These are phyloP conservation scores for Agriopis aurantiaria DNA, from an alignment of 2,888 invertebrate genomes.

Conservation along the genomic window DNA sequence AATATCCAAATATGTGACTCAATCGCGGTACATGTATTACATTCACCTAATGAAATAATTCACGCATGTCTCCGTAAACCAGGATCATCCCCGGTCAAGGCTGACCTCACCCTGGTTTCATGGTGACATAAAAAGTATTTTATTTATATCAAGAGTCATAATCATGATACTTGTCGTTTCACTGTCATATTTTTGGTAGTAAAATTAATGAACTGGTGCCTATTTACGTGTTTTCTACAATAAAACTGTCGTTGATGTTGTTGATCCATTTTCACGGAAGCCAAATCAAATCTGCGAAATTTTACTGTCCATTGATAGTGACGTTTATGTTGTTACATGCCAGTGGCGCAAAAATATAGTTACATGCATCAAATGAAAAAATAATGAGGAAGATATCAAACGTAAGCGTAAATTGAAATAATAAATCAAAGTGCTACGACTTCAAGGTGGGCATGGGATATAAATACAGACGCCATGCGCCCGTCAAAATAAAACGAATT, in stretches of 20 bases:
- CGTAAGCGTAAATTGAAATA: constrained; percentile 44
- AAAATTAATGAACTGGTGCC: constrained; percentile 32
- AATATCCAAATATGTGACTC: too few species aligned
- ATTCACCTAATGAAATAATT: constrained; percentile 41
- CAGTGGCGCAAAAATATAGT: constrained; percentile 25
- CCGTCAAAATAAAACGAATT: constrained; percentile 38
- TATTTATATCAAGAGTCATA: constrained; percentile 39
- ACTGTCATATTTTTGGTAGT: constrained; percentile 34
- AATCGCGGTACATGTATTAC: not conserved
- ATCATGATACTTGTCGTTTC: constrained; percentile 41
- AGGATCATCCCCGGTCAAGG: constrained; percentile 54
- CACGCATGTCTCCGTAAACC: constrained; percentile 33
- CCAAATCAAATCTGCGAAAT: constrained; percentile 3
- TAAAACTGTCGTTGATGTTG: constrained; percentile 4
- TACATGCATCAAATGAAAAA: constrained; percentile 43
- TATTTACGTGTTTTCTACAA: constrained; percentile 18
- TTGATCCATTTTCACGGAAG: not conserved
- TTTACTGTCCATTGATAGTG: constrained; percentile 13
- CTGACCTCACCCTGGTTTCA: constrained; percentile 48
- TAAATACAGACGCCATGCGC: constrained; percentile 41
- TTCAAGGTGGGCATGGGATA: constrained; percentile 48
- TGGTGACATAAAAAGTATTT: constrained; percentile 51
- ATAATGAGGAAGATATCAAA: constrained; percentile 50
- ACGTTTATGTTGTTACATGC: constrained; percentile 18
- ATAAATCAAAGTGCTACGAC: constrained; percentile 52